Percentiles rank a stretch among this genome's conserved stretches.
Evolutionary conservation across 1,140 invertebrate genomes (phyloP).

Genomic region (Augochlora pura): DNA sequence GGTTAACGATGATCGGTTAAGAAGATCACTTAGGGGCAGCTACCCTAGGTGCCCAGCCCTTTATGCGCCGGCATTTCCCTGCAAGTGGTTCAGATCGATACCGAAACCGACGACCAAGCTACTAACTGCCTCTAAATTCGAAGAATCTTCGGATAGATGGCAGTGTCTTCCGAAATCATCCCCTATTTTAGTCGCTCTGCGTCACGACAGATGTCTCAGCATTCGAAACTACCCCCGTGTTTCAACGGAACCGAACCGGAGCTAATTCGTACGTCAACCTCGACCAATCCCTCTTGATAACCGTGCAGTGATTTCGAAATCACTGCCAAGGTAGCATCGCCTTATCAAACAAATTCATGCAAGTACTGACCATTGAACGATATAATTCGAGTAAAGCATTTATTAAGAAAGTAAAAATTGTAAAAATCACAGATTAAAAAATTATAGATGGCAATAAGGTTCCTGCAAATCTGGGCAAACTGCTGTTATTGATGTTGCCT

Average conservation of each 20-base stretch:
- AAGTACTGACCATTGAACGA: too few species aligned
- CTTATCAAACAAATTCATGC: too few species aligned
- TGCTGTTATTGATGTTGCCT: too few species aligned
- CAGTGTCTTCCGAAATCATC: conserved; percentile 55
- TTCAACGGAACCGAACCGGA: background rate
- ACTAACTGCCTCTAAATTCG: conserved; percentile 35
- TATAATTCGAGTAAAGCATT: too few species aligned
- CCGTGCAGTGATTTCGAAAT: background rate
- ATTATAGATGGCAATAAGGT: too few species aligned
- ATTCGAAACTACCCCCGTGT: conserved; percentile 8
- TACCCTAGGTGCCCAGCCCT: conserved; percentile 1
- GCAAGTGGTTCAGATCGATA: conserved; percentile 59
- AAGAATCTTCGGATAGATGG: conserved; percentile 56
- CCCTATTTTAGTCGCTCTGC: conserved; percentile 50
- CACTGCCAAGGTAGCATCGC: background rate
- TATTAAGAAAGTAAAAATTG: too few species aligned
- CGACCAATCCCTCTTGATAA: background rate
- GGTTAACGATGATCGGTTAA: conserved; percentile 67
- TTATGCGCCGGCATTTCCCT: conserved; percentile 10
- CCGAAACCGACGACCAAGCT: conserved; percentile 13
- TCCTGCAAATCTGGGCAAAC: too few species aligned
- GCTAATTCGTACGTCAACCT: background rate
- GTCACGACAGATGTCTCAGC: conserved; percentile 56
- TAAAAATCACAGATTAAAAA: too few species aligned
- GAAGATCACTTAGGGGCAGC: conserved; percentile 55